These are phyloP conservation scores for Lepidochrysops patricia DNA, from an alignment of 2,888 invertebrate genomes.

Conservation along the genomic window DNA sequence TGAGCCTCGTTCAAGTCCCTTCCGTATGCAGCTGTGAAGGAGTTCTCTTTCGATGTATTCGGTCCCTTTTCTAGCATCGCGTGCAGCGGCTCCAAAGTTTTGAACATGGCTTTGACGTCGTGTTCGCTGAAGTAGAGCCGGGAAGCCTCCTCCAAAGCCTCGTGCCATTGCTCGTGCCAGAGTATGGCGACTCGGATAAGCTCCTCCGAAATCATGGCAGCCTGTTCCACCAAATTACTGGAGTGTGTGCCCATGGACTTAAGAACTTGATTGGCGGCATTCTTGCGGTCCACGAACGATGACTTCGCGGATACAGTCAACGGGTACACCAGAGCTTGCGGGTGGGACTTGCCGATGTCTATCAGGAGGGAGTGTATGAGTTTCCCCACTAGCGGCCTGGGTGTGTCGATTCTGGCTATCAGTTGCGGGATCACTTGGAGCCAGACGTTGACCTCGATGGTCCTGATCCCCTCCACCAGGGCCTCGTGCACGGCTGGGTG, in stretches of 20 bases:
- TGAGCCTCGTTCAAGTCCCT: constrained; percentile 94
- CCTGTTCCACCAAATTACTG: constrained; percentile 92
- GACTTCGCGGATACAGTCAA: constrained; percentile 98
- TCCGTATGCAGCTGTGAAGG: constrained; percentile 97
- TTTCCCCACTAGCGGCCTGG: constrained; percentile 88
- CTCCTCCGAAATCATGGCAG: constrained; percentile 96
- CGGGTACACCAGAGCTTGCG: constrained; percentile 97
- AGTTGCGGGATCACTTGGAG: constrained; percentile 99
- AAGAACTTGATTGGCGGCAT: constrained; percentile 94
- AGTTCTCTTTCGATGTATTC: constrained; percentile 96
- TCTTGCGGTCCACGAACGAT: constrained; percentile 86
- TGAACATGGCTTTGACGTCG: constrained; percentile 97
- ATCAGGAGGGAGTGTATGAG: constrained; percentile 94
- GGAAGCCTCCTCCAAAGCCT: constrained; percentile 96
- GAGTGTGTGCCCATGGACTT: constrained; percentile 97
- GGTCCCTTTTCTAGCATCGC: constrained; percentile 95
- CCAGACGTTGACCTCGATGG: constrained; percentile 98
- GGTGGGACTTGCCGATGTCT: constrained; percentile 98
- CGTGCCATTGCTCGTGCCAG: constrained; percentile 99
- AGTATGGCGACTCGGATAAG: constrained; percentile 97
- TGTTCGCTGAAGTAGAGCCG: constrained; percentile 95
- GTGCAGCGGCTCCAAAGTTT: constrained; percentile 94
- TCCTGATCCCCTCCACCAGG: constrained; percentile 90
- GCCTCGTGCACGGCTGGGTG: constrained; percentile 95
- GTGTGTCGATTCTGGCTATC: constrained; percentile 97